These are phyloP conservation scores for Phthorimaea operculella DNA, from an alignment of 1,140 invertebrate genomes.

Conservation along the genomic window DNA sequence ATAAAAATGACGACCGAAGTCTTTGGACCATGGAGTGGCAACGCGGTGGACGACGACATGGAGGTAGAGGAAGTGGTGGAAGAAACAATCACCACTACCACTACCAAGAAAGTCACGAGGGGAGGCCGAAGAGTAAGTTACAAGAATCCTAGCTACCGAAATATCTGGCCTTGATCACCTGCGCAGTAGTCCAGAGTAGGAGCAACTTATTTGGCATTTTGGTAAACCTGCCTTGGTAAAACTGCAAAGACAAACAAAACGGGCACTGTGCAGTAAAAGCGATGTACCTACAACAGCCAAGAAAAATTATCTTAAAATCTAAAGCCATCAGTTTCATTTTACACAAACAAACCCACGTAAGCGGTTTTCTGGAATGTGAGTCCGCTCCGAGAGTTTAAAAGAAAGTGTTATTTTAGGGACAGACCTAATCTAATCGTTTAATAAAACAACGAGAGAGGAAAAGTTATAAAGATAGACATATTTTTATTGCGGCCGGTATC, in stretches of 20 bases:
- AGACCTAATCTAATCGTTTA: not conserved
- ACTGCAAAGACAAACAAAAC: no score
- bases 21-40: conserved; percentile 48
- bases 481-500: conserved; percentile 34
- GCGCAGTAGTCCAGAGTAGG: conserved; percentile 23
- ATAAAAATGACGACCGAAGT: conserved; percentile 54
- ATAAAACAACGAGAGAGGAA: conserved; percentile 9
- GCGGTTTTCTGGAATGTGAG: conserved; percentile 1
- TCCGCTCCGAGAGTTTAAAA: conserved; percentile 12
- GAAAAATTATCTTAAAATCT: no score
- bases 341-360: no score
- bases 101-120: conserved; percentile 30
- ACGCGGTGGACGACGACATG: conserved; percentile 22
- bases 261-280: no score
- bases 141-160: not conserved
- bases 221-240: no score
- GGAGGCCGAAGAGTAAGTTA: conserved; percentile 34
- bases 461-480: conserved; percentile 24
- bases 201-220: no score
- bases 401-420: not conserved
- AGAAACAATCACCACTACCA: conserved; percentile 46
- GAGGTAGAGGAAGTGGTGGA: conserved; percentile 40
- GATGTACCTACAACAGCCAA: no score
- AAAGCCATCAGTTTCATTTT: no score
- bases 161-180: conserved; percentile 36